Evolutionary conservation across 2,888 invertebrate genomes (phyloP), one percentile per base, ranked within the genome.

Genomic region (Ceriagrion tenellum): DNA sequence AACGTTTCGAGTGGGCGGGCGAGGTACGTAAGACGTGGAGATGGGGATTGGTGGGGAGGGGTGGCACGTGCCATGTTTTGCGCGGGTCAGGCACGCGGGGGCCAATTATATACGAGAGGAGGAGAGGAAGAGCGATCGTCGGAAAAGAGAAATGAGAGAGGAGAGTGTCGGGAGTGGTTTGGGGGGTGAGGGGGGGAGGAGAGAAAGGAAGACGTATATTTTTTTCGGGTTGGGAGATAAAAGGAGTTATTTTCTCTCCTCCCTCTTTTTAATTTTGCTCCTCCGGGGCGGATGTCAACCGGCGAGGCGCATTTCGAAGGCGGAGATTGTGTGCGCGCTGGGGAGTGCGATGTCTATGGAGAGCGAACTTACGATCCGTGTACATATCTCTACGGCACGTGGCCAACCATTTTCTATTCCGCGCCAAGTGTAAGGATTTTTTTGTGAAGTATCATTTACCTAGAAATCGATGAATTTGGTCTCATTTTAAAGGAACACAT

Each of bases 31-130:
- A 1, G 23, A 26, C 26, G 10, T 4, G 12, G n/a, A 23, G 69
- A n/a, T n/a, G n/a, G n/a, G n/a, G n/a, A n/a, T n/a, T 18, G 69
- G n/a, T 69, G 69, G 69, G 10, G 12, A 69, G 8, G n/a, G 8
- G 26, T 1, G 26, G 4, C 81, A 35, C 13, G 81, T 35, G 81
- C 30, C 35, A 30, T 35, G 35, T 26, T 59, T 81, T 81, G 81
- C 81, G 81, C 81, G 81, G 81, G 81, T 81, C 81, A 81, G 81
- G 35, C 35, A 81, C 35, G 81, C 81, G 81, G 26, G 74, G 26
- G 81, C 81, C 81, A 81, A 81, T 81, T 81, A 81, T 16, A 26
- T 26, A 35, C 81, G 81, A 10, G 13, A 35, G 81, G n/a, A 69
- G 26, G 20, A 69, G 69, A 23, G 69, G 69, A n/a, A 35, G 81